These are phyloP conservation scores for Leptatherina wallacei DNA, from an alignment of 2,797 vertebrate genomes.

Conservation along the genomic window DNA sequence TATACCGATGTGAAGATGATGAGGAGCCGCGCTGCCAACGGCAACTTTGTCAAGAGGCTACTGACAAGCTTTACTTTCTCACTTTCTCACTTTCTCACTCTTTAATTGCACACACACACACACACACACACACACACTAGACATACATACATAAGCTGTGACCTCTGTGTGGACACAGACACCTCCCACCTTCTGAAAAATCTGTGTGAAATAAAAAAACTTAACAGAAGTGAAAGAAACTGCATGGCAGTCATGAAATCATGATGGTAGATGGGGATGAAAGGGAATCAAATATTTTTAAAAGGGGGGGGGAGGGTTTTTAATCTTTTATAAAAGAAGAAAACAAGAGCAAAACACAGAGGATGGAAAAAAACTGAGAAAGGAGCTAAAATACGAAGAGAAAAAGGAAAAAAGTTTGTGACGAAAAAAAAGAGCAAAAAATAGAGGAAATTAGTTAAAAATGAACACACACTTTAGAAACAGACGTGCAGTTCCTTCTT, in stretches of 20 bases:
- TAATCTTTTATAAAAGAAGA: too few species aligned
- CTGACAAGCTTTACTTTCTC: slow-evolving; percentile 50
- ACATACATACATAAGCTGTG: slow-evolving; percentile 17
- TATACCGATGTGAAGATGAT: slow-evolving; percentile 68
- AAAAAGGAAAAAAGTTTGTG: too few species aligned
- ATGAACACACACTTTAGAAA: too few species aligned
- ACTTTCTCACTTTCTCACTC: slow-evolving; percentile 34
- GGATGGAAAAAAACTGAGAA: too few species aligned
- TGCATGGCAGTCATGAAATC: too few species aligned
- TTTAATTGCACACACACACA: slow-evolving; percentile 51
- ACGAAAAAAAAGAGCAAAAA: too few species aligned
- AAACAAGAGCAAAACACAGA: too few species aligned
- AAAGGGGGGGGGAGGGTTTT: background rate
- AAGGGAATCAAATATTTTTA: background rate
- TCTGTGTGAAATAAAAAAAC: slow-evolving; percentile 2
- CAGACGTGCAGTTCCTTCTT: too few species aligned
- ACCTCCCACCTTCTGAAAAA: slow-evolving; percentile 48
- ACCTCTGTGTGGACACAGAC: slow-evolving; percentile 22
- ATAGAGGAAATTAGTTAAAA: too few species aligned
- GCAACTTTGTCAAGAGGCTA: slow-evolving; percentile 65
- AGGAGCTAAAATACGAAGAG: too few species aligned
- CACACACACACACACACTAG: slow-evolving; percentile 25
- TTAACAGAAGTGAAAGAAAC: background rate
- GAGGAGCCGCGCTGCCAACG: slow-evolving; percentile 65
- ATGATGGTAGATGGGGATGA: background rate